Base-by-base conservation (phyloP, 2,113 vertebrate species). In the Ceyx margarethae region DNA sequence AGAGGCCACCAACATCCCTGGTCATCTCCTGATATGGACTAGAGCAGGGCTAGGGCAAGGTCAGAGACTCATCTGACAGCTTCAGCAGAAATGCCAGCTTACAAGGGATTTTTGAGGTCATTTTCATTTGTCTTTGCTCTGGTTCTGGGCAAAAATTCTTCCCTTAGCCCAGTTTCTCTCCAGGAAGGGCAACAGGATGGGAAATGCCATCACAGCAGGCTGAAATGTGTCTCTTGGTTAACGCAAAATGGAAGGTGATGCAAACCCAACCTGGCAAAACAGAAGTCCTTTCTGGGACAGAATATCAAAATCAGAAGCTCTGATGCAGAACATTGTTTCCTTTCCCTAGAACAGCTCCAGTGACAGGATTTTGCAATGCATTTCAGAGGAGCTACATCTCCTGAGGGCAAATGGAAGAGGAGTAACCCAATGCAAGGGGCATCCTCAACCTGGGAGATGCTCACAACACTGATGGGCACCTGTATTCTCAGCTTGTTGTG, bases 341-440 rank as follows among this genome's bases (percentile, higher is more conserved):
- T 48, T 42, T 16, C 15, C 29, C 45, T 25, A 10, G 53, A 11
- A 66, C 71, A 64, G 17, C 29, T 53, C 21, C 10, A 7, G 33
- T 0, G 0, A 26, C 13, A 37, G 54, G 35, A 66, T 45, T 92
- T 56, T 68, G 29, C 46, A 76, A 26, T 0, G 0, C 10, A 5
- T 4, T 92, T 66, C 37, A 29, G 31, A 58, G 67, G 8, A 79
- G 60, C 22, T 29, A 1, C 62, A 29, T 11, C 65, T 87, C n/a
- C 82, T 31, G 33, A 4, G 15, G 29, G 45, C 76, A 85, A 81
- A 26, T 1, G 6, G 46, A n/a, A 46, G 40, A 74, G 35, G 28
- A 78, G 26, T 26, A 22, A 71, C 29, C 11, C 74, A 20, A 35
- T 19, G 60, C 58, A n/a, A 65, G 37, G n/a, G 15, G 6, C 51